Evolutionary conservation across 2,113 vertebrate species (phyloP).

Genomic region (Chrysemys picta): DNA sequence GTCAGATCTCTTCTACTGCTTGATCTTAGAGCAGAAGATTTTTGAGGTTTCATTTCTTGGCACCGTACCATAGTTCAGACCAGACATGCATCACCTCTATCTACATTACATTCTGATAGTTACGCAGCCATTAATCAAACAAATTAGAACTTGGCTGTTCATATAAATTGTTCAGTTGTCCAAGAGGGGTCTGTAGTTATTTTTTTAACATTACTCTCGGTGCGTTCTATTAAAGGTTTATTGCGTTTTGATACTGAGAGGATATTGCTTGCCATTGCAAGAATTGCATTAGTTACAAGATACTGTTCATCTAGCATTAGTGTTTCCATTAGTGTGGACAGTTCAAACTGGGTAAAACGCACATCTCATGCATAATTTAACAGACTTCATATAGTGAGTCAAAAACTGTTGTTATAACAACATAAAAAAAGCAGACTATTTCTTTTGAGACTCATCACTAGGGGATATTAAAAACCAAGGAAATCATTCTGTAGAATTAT

Average conservation of each 20-base stretch:
- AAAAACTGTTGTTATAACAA: constrained; percentile 38
- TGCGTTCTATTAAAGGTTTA: not conserved
- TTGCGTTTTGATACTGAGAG: not conserved
- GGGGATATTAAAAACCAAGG: not conserved
- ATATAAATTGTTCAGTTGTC: not conserved
- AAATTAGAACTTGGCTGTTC: not conserved
- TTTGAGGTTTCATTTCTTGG: not conserved
- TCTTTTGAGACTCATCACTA: not conserved
- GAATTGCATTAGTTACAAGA: constrained; percentile 9
- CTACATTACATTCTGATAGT: not conserved
- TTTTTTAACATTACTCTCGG: not conserved
- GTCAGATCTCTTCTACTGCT: not conserved
- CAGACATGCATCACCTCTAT: not conserved
- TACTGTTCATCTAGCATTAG: constrained; percentile 25
- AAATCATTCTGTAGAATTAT: not conserved
- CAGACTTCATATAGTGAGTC: constrained; percentile 8
- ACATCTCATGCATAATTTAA: constrained; percentile 56
- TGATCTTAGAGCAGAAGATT: not conserved
- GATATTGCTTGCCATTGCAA: not conserved
- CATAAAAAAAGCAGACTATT: not conserved
- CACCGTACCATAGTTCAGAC: fast-evolving
- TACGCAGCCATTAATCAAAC: not conserved
- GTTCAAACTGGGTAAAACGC: constrained; percentile 48
- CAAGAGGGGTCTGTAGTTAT: not conserved
- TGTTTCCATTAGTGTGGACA: constrained; percentile 46